Percentiles rank a stretch among this genome's conserved stretches.
Evolutionary conservation across 2,888 invertebrate species (phyloP).

Genomic region (Holacanthella duospinosa): DNA sequence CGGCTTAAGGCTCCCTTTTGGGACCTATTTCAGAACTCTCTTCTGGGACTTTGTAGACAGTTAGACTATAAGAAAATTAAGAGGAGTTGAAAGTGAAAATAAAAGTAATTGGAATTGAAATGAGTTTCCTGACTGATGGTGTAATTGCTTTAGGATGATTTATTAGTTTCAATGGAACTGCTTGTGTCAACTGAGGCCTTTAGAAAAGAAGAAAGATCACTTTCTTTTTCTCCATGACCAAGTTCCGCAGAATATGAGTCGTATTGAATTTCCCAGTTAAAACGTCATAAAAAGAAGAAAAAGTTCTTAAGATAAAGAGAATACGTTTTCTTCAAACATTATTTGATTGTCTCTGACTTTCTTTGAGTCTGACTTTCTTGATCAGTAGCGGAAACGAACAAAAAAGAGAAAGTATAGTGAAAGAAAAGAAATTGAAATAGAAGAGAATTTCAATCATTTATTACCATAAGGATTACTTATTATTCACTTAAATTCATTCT

Average conservation of each 20-base stretch:
- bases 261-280: slow-evolving; percentile 16
- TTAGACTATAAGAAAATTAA: no score
- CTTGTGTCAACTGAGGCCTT: slow-evolving; percentile 14
- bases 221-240: no score
- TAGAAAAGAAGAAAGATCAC: background rate
- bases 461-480: background rate
- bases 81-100: background rate
- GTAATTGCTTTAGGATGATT: background rate
- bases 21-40: no score
- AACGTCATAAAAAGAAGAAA: slow-evolving; percentile 11
- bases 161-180: background rate
- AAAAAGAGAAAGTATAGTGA: background rate
- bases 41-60: no score
- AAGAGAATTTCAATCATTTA: slow-evolving; percentile 6
- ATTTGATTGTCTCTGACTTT: background rate
- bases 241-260: no score
- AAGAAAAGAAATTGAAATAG: background rate
- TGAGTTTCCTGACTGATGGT: background rate
- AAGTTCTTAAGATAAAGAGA: background rate
- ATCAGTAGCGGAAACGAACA: background rate
- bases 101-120: background rate
- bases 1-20: no score
- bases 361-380: background rate
- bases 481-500: background rate
- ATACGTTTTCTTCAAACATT: slow-evolving; percentile 1